Evolutionary conservation across 2,797 vertebrate genomes (phyloP), one percentile per base, ranked within the genome.

Genomic region (Chloroceryle amazona): DNA sequence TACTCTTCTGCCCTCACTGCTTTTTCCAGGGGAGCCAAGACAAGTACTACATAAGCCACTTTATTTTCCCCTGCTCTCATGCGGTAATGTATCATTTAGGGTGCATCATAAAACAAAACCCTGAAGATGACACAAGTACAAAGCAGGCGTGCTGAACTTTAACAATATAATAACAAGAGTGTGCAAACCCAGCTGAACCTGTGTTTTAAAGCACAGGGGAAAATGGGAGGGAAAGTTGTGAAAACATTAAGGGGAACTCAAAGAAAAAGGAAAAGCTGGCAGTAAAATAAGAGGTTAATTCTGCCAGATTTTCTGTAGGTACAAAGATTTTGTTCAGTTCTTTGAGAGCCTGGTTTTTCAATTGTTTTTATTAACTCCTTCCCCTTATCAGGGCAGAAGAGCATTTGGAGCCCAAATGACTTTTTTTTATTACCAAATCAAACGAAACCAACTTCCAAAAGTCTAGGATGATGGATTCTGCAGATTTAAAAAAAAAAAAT

Each of bases 361-460:
- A 49, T 22, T 72, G n/a, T 29, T 83, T 91, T 93, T 83, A 81
- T 78, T 81, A 93, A 94, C 78, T 89, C 71, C 33, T 94, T 90
- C 37, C 44, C 74, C 41, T 54, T 60, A 37, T 35, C 33, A 47
- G 26, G n/a, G 22, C 42, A 95, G 63, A 81, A 37, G 22, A 71
- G 20, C 73, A 86, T 81, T 81, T 86, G 72, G 68, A 81, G 42
- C 37, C 31, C 42, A 47, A 95, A 70, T 17, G 16, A 47, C 31
- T 80, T 44, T 51, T 85, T 94, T 75, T 94, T 66, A 83, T 70
- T 88, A 93, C 60, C 26, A 46, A 81, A 90, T 18, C 67, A 78
- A 92, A 73, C 7, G 3, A 86, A 89, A 76, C 22, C 7, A 16
- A 73, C 70, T 81, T 80, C 33, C 44, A 93, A 74, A 92, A 90